phyloP scores from a whole-genome alignment of 2,888 invertebrate genomes.

The Amiota communis region DNA sequence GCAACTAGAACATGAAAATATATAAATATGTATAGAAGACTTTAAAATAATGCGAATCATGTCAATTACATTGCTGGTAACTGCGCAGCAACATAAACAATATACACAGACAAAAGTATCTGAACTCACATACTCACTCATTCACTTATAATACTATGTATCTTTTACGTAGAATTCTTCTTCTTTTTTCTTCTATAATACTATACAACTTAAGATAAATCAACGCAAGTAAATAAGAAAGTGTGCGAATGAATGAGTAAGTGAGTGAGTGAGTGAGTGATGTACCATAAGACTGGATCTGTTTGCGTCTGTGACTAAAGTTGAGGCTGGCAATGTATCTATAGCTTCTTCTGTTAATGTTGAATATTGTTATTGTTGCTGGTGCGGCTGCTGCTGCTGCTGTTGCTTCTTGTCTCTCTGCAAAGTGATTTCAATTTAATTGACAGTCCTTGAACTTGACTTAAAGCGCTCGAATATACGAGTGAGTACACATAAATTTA shows the following conservation, averaged over 20 bases:
- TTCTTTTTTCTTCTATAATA: too few relatives aligned
- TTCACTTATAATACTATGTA: too few relatives aligned
- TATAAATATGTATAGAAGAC: background rate
- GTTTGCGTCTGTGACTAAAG: too few relatives aligned
- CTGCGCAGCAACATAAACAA: background rate
- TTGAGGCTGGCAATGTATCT: conserved; percentile 28
- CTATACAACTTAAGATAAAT: background rate
- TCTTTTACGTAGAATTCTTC: background rate
- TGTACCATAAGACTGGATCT: background rate
- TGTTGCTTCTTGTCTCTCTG: conserved; percentile 53
- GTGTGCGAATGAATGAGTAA: background rate
- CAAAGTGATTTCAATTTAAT: conserved; percentile 68
- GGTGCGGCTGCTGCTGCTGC: conserved; percentile 36
- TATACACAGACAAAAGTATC: too few relatives aligned
- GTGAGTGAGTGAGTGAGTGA: conserved; percentile 3
- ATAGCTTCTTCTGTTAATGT: conserved; percentile 47
- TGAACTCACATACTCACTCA: too few relatives aligned
- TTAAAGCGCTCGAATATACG: conserved; percentile 51
- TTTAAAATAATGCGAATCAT: background rate
- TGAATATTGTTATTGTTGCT: background rate
- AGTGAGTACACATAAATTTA: background rate
- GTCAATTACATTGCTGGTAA: conserved; percentile 6
- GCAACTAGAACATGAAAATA: background rate
- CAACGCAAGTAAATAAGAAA: background rate
- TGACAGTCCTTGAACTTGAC: conserved; percentile 71